Evolutionary conservation across 2,113 vertebrate species (phyloP).

Genomic region (Ursus arctos): DNA sequence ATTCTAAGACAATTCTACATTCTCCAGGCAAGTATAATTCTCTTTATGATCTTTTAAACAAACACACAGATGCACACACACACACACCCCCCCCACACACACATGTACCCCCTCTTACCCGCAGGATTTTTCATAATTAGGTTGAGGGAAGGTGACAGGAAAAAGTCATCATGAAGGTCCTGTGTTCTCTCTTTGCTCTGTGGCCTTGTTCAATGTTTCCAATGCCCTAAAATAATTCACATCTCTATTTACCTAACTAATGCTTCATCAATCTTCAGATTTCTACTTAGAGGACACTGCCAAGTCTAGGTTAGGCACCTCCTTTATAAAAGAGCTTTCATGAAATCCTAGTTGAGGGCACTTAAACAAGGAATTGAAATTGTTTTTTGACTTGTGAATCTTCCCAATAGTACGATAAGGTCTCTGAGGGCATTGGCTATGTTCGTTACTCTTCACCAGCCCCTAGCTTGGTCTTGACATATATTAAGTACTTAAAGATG

Average conservation of each 20-base stretch:
- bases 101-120: neutral
- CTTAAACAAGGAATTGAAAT: neutral
- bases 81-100: rapidly evolving
- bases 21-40: neutral
- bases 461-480: neutral
- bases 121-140: neutral
- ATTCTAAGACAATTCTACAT: neutral
- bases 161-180: neutral
- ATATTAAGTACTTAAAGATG: neutral
- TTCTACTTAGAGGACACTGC: neutral
- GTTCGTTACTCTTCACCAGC: neutral
- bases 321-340: neutral
- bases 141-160: neutral
- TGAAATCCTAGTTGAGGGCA: neutral
- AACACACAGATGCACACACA: neutral
- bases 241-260: neutral
- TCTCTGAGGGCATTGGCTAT: neutral
- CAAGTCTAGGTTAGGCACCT: neutral
- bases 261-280: neutral
- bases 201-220: neutral
- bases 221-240: neutral
- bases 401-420: neutral
- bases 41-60: neutral
- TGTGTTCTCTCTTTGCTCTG: neutral
- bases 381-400: neutral